phyloP scores from a whole-genome alignment of 1,140 invertebrate genomes.

The Papilio machaon region DNA sequence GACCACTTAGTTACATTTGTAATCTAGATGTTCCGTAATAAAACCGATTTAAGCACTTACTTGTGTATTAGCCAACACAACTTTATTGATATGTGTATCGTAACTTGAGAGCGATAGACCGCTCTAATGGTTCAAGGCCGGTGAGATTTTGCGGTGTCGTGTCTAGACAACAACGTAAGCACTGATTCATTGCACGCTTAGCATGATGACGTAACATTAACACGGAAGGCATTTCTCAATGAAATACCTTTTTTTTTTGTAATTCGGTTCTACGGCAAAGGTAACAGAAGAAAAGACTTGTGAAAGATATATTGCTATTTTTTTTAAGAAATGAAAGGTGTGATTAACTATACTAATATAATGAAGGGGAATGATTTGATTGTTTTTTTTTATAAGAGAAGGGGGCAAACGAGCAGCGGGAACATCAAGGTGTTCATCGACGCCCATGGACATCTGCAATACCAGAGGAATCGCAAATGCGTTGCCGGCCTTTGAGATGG shows the following conservation, averaged over 20 bases:
- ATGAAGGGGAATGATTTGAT: too few relatives aligned
- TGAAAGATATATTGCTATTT: not conserved
- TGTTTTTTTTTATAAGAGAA: too few relatives aligned
- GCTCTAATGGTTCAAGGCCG: conserved; percentile 30
- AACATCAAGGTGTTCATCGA: too few relatives aligned
- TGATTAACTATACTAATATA: too few relatives aligned
- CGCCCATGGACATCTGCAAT: too few relatives aligned
- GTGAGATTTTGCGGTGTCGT: conserved; percentile 18
- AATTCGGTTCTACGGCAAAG: not conserved
- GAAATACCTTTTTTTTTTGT: not conserved
- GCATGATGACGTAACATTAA: not conserved
- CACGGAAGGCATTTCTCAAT: conserved; percentile 21
- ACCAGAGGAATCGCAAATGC: too few relatives aligned
- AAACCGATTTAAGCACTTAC: not conserved
- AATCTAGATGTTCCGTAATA: not conserved
- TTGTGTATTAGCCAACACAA: conserved; percentile 6
- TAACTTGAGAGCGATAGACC: conserved; percentile 26
- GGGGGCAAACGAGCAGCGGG: too few relatives aligned
- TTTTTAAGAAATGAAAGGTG: too few relatives aligned
- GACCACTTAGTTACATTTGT: not conserved
- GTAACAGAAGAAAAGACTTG: not conserved
- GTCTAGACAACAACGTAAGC: conserved; percentile 30
- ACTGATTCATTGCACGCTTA: conserved; percentile 25
- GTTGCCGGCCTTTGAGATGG: too few relatives aligned
- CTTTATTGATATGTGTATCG: conserved; percentile 15